Evolutionary conservation across 2,888 invertebrate genomes (phyloP), one percentile per base, ranked within the genome.

Genomic region (Chesias legatella): DNA sequence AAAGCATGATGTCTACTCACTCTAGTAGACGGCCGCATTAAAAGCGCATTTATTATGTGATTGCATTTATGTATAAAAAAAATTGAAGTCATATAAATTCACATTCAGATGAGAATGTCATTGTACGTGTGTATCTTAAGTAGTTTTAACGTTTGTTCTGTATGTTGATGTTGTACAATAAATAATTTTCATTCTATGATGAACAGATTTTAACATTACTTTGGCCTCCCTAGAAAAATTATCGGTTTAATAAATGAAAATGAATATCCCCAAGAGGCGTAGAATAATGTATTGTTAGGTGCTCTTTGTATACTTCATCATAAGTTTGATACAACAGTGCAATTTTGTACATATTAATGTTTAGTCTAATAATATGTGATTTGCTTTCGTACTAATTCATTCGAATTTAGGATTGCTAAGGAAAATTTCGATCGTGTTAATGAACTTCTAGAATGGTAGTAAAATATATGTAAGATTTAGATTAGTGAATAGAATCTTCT

Each of bases 251-350:
- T 8, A 6, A 29, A 35, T 27, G 28, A 7, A 33, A 7, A 27
- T 28, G 13, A 6, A 8, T 31, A 11, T 33, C 46, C 33, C 37
- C 39, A 44, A 40, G 30, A 44, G 53, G 54, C 51, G 49, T 44
- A 28, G 36, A 44, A 30, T 25, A 38, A 60, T 54, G 13, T 58
- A 58, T n/a, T 62, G 57, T 67, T 71, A 71, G 71, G 75, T 76
- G 74, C 71, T 71, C 69, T 67, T 67, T 66, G 66, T 73, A 72
- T 74, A 70, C 68, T 64, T 58, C 29, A 29, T 25, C 49, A 29
- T 48, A 45, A 37, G 33, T 41, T 41, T 39, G 55, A 61, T 63
- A 64, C 58, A 63, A 58, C 58, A 58, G 75, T 80, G 76, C 76
- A 79, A 78, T 79, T 47, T 37, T 53, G 48, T 51, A 53, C 71